Evolutionary conservation across 2,113 vertebrate genomes (phyloP).

Genomic region (Sinosuthora webbiana): DNA sequence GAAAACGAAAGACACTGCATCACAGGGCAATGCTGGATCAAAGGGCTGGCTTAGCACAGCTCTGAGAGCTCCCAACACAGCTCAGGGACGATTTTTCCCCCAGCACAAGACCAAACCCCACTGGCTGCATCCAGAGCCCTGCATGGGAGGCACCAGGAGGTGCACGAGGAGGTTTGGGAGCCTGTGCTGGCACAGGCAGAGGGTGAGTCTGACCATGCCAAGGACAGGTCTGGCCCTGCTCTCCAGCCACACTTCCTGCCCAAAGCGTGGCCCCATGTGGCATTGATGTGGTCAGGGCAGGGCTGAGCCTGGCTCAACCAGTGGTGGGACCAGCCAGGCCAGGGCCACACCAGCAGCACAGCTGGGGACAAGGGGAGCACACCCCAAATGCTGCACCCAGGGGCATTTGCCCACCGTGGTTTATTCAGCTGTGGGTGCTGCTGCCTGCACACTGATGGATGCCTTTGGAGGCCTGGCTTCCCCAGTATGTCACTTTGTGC

Average conservation of each 20-base stretch:
- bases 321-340: not conserved
- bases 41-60: not conserved
- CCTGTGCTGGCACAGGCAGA: rapidly evolving
- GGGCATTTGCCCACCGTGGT: not conserved
- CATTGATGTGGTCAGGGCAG: constrained; percentile 40
- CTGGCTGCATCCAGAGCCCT: not conserved
- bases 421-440: not conserved
- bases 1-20: not conserved
- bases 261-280: rapidly evolving
- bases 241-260: constrained; percentile 13
- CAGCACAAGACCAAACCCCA: rapidly evolving
- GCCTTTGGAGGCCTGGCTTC: not conserved
- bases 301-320: not conserved
- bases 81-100: not conserved
- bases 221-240: constrained; percentile 34
- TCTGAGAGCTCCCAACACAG: rapidly evolving
- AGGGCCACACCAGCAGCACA: not conserved
- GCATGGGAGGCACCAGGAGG: not conserved
- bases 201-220: rapidly evolving
- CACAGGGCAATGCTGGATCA: not conserved
- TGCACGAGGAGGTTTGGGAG: not conserved
- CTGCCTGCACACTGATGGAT: not conserved
- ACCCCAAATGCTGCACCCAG: rapidly evolving
- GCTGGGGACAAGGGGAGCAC: not conserved
- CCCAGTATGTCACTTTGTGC: not conserved